phyloP scores from a whole-genome alignment of 1,140 invertebrate species.

The Brachionus angularis region DNA sequence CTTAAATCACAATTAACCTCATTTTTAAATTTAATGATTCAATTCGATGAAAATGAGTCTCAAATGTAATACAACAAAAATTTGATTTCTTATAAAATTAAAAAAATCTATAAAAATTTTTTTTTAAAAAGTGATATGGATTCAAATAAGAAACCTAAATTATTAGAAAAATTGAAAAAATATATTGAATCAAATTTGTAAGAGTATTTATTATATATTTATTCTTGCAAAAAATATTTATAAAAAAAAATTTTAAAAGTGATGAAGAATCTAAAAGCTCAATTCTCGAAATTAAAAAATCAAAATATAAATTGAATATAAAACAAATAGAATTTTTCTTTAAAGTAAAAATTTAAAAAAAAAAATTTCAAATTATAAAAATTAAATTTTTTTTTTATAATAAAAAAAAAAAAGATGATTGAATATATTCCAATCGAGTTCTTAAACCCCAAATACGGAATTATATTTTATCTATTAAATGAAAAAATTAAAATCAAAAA shows the following conservation, averaged over 20 bases:
- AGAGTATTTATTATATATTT: background rate
- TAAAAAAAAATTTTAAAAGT: background rate
- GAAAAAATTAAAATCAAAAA: background rate
- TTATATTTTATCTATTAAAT: background rate
- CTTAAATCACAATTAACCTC: background rate
- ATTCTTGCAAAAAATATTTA: background rate
- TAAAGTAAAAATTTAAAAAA: no score
- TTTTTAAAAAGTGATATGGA: background rate
- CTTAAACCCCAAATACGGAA: conserved; percentile 8
- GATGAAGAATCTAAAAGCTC: background rate
- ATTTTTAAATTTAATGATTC: background rate
- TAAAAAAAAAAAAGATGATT: no score
- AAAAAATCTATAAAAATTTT: no score
- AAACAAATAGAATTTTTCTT: background rate
- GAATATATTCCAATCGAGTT: conserved; percentile 4
- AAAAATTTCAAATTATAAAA: no score
- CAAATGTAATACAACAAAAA: background rate
- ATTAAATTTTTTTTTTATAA: no score
- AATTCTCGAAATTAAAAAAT: background rate
- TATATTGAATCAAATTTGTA: conserved; percentile 14
- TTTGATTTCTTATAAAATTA: no score
- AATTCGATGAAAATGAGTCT: background rate
- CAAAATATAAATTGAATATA: background rate
- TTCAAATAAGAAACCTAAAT: background rate
- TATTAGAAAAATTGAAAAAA: background rate